Conservation (phyloP, 1,140 invertebrate genomes). For the Aradophagus sp. region DNA sequence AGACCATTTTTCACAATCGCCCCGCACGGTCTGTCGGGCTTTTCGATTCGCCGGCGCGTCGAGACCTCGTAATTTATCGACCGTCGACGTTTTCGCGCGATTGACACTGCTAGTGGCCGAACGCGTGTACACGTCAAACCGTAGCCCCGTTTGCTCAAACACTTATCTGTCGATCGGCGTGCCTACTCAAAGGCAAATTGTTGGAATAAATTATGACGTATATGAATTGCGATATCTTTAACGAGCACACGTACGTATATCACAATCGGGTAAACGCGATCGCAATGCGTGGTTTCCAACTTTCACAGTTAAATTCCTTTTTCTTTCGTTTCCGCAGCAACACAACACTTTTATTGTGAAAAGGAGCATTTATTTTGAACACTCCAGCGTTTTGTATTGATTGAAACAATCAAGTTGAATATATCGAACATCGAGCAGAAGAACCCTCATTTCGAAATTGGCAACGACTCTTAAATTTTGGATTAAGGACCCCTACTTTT, state of each 20-base stretch:
- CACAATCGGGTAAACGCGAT: slow-evolving; percentile 32
- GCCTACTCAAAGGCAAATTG: slow-evolving; percentile 60
- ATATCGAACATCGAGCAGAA: too few relatives aligned
- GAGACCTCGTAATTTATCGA: slow-evolving; percentile 46
- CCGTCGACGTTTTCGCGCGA: slow-evolving; percentile 50
- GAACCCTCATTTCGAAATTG: too few relatives aligned
- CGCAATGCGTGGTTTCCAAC: too few relatives aligned
- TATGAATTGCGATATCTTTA: slow-evolving; percentile 32
- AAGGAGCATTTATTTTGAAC: not conserved
- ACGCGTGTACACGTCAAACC: slow-evolving; percentile 10
- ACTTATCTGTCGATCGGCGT: slow-evolving; percentile 55
- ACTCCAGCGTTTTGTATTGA: not conserved
- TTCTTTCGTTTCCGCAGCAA: too few relatives aligned
- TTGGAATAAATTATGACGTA: slow-evolving; percentile 61
- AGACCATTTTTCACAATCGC: slow-evolving; percentile 40
- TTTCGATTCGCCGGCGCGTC: slow-evolving; percentile 12
- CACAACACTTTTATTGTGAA: not conserved
- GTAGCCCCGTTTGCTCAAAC: too few relatives aligned
- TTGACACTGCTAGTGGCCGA: slow-evolving; percentile 31
- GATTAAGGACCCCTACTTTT: too few relatives aligned
- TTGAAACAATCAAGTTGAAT: too few relatives aligned
- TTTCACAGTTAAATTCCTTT: too few relatives aligned
- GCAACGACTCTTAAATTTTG: too few relatives aligned
- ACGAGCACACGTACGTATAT: slow-evolving; percentile 12
- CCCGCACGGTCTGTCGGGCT: slow-evolving; percentile 15